A percentile compares a stretch with the other conserved stretches of the same genome.
phyloP scores from a whole-genome alignment of 2,888 invertebrate species.

The Keiferia lycopersicella region DNA sequence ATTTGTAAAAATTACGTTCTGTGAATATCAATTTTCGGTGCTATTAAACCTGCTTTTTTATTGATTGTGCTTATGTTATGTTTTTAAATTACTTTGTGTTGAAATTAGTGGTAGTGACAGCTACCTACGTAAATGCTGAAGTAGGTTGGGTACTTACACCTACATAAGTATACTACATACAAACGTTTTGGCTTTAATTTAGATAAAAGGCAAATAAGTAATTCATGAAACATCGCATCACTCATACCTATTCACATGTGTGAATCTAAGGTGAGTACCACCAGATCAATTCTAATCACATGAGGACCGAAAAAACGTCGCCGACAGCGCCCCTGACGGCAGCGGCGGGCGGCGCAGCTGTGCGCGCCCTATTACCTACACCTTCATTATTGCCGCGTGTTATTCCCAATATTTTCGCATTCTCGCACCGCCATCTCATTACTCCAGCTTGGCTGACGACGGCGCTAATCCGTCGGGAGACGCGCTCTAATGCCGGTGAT shows the following conservation, averaged over 20 bases:
- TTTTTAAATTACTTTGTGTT: no score
- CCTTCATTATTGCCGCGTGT: slow-evolving; percentile 65
- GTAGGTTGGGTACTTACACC: no score
- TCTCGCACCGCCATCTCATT: slow-evolving; percentile 67
- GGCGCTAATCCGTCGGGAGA: slow-evolving; percentile 77
- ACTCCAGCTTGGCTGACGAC: slow-evolving; percentile 60
- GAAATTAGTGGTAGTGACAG: no score
- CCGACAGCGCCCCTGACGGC: slow-evolving; percentile 59
- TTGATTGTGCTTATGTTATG: no score
- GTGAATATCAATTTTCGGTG: no score
- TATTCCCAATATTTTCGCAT: slow-evolving; percentile 71
- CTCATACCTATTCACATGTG: background rate
- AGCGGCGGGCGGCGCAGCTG: slow-evolving; percentile 59
- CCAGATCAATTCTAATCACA: slow-evolving; percentile 39
- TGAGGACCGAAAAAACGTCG: slow-evolving; percentile 32
- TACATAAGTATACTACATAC: no score
- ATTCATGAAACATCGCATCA: slow-evolving; percentile 4
- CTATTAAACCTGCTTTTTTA: no score
- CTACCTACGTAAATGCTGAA: no score
- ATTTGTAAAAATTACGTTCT: no score
- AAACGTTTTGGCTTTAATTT: no score
- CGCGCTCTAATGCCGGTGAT: slow-evolving; percentile 75
- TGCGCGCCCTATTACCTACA: slow-evolving; percentile 51
- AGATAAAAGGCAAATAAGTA: background rate
- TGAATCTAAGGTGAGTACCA: background rate